phyloP scores from a whole-genome alignment of 1,140 invertebrate genomes.

The Homalodisca vitripennis region DNA sequence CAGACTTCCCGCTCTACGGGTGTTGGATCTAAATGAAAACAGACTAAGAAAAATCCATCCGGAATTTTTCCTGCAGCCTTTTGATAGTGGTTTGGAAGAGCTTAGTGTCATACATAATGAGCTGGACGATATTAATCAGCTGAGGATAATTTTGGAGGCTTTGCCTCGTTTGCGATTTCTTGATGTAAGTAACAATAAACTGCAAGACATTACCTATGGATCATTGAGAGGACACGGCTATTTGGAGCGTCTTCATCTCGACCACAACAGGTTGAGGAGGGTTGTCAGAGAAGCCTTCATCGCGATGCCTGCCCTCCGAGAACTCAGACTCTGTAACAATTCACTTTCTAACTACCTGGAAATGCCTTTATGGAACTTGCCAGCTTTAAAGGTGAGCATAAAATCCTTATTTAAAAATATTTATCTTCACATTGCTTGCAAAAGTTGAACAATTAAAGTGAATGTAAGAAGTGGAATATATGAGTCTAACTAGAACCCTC shows the following conservation, averaged over 20 bases:
- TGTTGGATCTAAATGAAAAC: constrained; percentile 76
- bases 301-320: constrained; percentile 76
- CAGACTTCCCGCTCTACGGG: constrained; percentile 67
- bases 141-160: constrained; percentile 69
- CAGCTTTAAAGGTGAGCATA: constrained; percentile 74
- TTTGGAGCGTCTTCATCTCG: constrained; percentile 75
- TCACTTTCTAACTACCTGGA: constrained; percentile 60
- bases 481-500: too few species aligned
- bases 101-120: constrained; percentile 73
- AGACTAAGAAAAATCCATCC: constrained; percentile 73
- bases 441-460: too few species aligned
- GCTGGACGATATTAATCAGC: constrained; percentile 67
- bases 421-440: too few species aligned
- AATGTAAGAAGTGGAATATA: too few species aligned
- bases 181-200: constrained; percentile 42
- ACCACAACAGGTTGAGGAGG: constrained; percentile 71
- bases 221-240: constrained; percentile 72
- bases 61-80: constrained; percentile 70
- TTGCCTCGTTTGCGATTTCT: constrained; percentile 54
- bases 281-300: constrained; percentile 74
- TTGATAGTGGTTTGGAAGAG: constrained; percentile 66
- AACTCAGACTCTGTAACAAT: constrained; percentile 77
- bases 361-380: constrained; percentile 76
- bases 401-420: too few species aligned
- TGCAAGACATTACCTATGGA: constrained; percentile 72